Conservation (phyloP, 2,888 invertebrate genomes). For the Drosophila rellima region DNA sequence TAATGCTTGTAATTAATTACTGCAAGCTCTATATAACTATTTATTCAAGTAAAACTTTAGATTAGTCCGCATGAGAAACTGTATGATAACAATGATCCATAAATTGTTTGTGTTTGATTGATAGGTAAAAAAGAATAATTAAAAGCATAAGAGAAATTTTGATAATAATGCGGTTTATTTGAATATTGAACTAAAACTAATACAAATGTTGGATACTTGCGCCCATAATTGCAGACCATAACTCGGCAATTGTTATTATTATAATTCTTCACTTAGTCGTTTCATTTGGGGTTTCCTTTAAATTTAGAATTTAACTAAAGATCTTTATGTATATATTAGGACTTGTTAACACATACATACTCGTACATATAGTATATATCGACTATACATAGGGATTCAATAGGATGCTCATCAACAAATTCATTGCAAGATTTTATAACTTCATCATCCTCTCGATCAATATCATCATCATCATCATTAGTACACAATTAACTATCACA, state of each 20-base stretch:
- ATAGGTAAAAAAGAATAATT: neutral
- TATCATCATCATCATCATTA: constrained; percentile 26
- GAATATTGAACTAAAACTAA: constrained; percentile 63
- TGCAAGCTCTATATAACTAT: too few relatives aligned
- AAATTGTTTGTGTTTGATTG: neutral
- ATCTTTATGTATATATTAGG: constrained; percentile 51
- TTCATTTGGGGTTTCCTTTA: constrained; percentile 41
- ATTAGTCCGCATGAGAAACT: neutral
- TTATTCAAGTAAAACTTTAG: neutral
- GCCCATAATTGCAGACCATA: constrained; percentile 40
- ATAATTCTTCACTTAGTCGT: constrained; percentile 60
- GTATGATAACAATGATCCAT: neutral
- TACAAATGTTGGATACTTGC: constrained; percentile 49
- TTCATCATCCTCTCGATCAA: constrained; percentile 10
- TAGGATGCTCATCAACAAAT: constrained; percentile 12
- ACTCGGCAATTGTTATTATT: constrained; percentile 37
- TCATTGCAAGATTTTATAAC: constrained; percentile 2
- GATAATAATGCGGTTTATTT: constrained; percentile 66
- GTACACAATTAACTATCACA: constrained; percentile 68
- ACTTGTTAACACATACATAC: constrained; percentile 41
- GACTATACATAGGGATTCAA: constrained; percentile 26
- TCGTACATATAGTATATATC: constrained; percentile 27
- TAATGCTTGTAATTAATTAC: too few relatives aligned
- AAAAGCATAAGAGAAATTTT: constrained; percentile 3
- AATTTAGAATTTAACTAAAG: constrained; percentile 57